Evolutionary conservation across 37 sponge, comb jelly and placozoan species (phyloP), one percentile per base, ranked within the genome.

Genomic region (Chondrosia reniformis): DNA sequence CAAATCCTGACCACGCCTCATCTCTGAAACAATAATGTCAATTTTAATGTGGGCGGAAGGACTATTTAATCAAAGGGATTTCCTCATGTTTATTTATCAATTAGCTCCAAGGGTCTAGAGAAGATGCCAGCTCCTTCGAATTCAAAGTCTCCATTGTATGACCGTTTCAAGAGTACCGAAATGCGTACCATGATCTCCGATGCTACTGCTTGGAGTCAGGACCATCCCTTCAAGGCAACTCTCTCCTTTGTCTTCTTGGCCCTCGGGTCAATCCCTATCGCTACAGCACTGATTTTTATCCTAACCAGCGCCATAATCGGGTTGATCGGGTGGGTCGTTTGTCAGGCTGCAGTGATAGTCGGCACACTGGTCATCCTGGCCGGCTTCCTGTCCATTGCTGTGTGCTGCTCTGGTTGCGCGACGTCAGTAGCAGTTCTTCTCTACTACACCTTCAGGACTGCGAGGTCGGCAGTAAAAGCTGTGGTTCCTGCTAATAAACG

Each of bases 151-250:
- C n/a, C n/a, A n/a, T n/a, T n/a, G n/a, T n/a, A n/a, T n/a, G n/a
- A n/a, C n/a, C n/a, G n/a, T n/a, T n/a, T n/a, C n/a, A n/a, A n/a
- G n/a, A n/a, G n/a, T n/a, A n/a, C n/a, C n/a, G n/a, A n/a, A n/a
- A n/a, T n/a, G n/a, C n/a, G n/a, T n/a, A n/a, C n/a, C n/a, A n/a
- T n/a, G n/a, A 59, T 59, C 22, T 30, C n/a, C 61, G 61, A 59
- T 13, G 61, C 28, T 25, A 59, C n/a, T 19, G n/a, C 61, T 5
- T 69, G 72, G 72, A 44, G 44, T 24, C 0, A 1, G 2, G 43
- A 69, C 10, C 72, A 69, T 25, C 72, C 72, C 41, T 69, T 69
- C 25, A 38, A 24, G 31, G 72, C 72, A 21, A 69, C 72, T 39
- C 9, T 69, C n/a, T 34, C 72, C 0, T 41, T 44, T 24, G 31